Base-by-base conservation (phyloP, 1,140 invertebrate genomes). In the Lordiphosa stackelbergi region DNA sequence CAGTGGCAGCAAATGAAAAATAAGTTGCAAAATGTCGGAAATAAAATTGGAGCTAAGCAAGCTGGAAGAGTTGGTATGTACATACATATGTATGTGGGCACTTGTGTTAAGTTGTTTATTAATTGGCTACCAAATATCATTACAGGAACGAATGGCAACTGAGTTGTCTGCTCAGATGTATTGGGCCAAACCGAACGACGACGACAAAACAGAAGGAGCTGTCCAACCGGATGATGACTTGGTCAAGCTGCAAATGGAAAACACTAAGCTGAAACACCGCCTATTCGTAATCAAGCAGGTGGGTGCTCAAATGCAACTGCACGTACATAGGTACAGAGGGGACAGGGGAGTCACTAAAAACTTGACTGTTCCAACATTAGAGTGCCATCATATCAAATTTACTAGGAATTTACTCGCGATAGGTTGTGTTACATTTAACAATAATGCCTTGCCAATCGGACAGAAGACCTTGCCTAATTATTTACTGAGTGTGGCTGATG, bases 181-280 rank as follows among this genome's bases (percentile, higher is more conserved):
- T 34, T 85, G 81, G 48, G 68, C 91, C 4, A 73, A 75, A 52
- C 19, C 9, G 8, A 12, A 42, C 4, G 19, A 36, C 4, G 19
- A 31, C 8, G 47, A 66, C n/a, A 71, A 66, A 63, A 83, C 88
- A n/a, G n/a, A n/a, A n/a, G n/a, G n/a, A n/a, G n/a, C n/a, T 57
- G 88, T 79, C 51, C 57, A 77, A 43, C 59, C 69, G 58, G 75
- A 88, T 57, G 77, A 88, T 24, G 89, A 91, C 61, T 70, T 93
- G 2, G 79, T 88, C 1, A 90, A 91, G 73, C 74, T 94, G 5
- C 78, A 91, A 24, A 88, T 90, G 43, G 94, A 96, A 88, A 97
- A 97, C 88, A 90, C 90, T 1, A 97, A 97, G 88, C 87, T 97
- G 0, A 94, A 95, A 77, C 95, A 96, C 86, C 91, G 95, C 38